Evolutionary conservation across 1,140 invertebrate genomes (phyloP), one percentile per base, ranked within the genome.

Genomic region (Pogonognathellus flavescens): DNA sequence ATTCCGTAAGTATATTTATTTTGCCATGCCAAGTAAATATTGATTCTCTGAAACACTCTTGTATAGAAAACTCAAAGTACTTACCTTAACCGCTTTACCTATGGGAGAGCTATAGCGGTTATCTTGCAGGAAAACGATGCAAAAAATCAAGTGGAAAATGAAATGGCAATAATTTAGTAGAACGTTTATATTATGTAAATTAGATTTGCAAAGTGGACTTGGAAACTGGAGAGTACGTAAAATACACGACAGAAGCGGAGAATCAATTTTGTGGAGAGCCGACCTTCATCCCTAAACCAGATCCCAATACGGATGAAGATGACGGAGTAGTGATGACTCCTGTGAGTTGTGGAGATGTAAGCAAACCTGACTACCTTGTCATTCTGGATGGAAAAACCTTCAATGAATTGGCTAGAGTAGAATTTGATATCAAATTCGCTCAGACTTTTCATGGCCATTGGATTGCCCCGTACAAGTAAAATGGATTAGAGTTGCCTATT

Each of bases 331-430:
- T 90, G n/a, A 59, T 90, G 7, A 80, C 86, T n/a, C 76, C 86
- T 72, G 87, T 90, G 11, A 89, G 88, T 83, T 88, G 89, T 80
- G 88, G 89, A 4, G 87, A 89, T 25, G 59, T 70, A 3, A 87
- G 85, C 18, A 85, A 89, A 52, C 88, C 89, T 13, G 89, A 90
- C 87, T 92, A 90, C 82, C 85, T 92, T 8, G 76, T 90, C 14
- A 86, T 91, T 22, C 87, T 92, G 60, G 90, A 92, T 87, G 91
- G 90, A 10, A 87, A 89, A 66, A 89, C 86, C 8, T 89, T 92
- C 82, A 89, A 86, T 25, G 91, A 92, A 88, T 72, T 92, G 9
- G 91, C 90, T 11, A 82, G 91, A 81, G 90, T 90, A 11, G 88
- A 90, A 25, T 89, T 91, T 4, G 89, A 89, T 20, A 87, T 89